Evolutionary conservation across 1,140 invertebrate genomes (phyloP), one percentile per base, ranked within the genome.

Genomic region (Saccostrea echinata): DNA sequence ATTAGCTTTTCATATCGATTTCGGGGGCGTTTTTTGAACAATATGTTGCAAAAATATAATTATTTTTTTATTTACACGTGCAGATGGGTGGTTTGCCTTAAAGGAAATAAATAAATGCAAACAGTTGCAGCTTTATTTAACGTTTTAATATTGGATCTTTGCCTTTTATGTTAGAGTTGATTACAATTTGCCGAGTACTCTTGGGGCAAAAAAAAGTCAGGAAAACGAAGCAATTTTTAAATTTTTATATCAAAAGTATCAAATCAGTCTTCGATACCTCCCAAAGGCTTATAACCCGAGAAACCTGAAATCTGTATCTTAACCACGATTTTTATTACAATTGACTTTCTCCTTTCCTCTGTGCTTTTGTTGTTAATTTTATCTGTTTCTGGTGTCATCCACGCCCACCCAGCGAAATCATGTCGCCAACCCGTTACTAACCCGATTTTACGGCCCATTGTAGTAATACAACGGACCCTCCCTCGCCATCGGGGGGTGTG

Each of bases 341-440:
- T 68, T 76, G 68, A 76, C 27, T 76, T 76, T 30, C 68, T 18
- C 24, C 30, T 76, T 33, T 27, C 30, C 68, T 30, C 27, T 76
- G 68, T 76, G 68, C 55, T 76, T 76, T 76, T 30, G 30, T 68
- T 68, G n/a, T 33, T 61, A 61, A 61, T 61, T 61, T 61, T 61
- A 61, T 61, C 55, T 61, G 18, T 30, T 21, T 21, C 43, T 43
- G 4, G 4, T 43, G 43, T 24, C 57, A 13, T 76, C 68, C 68
- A 24, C 68, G 68, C 68, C 68, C 68, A 76, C 68, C 68, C 68
- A 16, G 68, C 68, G 30, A 76, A 76, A 76, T 27, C 16, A 11
- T 76, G 68, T 76, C 68, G 68, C 68, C 68, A 76, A 8, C 68
- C 27, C 27, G 68, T 27, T 76, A 24, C 24, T 12, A 33, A 16